Percentiles rank a stretch among this genome's conserved stretches.
Conservation (phyloP, 2,113 vertebrate species). For the Anoplopoma fimbria region DNA sequence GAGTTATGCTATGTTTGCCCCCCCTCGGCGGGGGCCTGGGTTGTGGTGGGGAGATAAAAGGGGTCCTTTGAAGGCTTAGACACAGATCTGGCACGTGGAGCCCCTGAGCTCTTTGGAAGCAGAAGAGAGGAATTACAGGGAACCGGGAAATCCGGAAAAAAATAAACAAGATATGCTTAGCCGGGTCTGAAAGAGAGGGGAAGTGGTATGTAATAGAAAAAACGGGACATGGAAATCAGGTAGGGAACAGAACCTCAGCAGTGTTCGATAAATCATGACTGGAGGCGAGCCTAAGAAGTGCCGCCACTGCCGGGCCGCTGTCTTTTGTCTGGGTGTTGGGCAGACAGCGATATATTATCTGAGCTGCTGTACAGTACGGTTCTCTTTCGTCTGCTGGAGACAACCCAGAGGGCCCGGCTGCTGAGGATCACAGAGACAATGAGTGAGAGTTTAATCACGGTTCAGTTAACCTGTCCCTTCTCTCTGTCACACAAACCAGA, state of each 20-base stretch:
- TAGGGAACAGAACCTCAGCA: conserved; percentile 44
- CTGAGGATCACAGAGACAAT: conserved; percentile 72
- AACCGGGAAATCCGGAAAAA: conserved; percentile 69
- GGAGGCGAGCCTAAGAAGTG: conserved; percentile 58
- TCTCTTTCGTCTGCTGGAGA: conserved; percentile 65
- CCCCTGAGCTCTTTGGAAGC: conserved; percentile 81
- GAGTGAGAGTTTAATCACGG: conserved; percentile 72
- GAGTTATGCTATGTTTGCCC: conserved; percentile 71
- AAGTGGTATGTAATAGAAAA: conserved; percentile 65
- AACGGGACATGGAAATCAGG: conserved; percentile 68
- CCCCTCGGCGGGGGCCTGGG: conserved; percentile 69
- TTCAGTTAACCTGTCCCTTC: conserved; percentile 75
- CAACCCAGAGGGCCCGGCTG: conserved; percentile 62
- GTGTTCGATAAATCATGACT: conserved; percentile 62
- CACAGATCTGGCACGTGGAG: conserved; percentile 76
- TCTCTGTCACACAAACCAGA: conserved; percentile 75
- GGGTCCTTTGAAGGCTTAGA: conserved; percentile 78
- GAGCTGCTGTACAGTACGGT: conserved; percentile 42
- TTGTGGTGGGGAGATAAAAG: conserved; percentile 75
- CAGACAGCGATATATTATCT: conserved; percentile 73
- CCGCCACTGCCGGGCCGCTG: conserved; percentile 47
- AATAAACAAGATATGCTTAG: conserved; percentile 76
- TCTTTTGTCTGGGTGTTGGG: conserved; percentile 58
- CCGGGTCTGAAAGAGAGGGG: conserved; percentile 57
- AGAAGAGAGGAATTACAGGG: conserved; percentile 81